A percentile compares a stretch with the other conserved stretches of the same genome.
These are phyloP conservation scores for Melinopterus prodromus DNA, from an alignment of 2,888 invertebrate species.

Conservation along the genomic window DNA sequence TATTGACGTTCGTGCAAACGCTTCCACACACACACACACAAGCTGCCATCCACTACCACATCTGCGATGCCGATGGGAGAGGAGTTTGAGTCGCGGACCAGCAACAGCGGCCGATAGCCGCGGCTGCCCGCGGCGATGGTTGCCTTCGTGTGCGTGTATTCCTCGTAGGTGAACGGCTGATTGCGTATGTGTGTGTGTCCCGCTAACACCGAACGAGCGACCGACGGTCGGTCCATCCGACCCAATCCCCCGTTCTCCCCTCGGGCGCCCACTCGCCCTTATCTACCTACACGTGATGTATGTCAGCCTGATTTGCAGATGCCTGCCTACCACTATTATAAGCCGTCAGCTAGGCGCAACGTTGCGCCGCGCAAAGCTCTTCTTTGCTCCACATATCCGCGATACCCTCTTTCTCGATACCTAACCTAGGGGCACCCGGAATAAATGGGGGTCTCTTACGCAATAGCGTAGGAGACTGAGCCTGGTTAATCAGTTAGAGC, in stretches of 20 bases:
- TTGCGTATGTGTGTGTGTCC: slow-evolving; percentile 27
- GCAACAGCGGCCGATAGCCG: slow-evolving; percentile 62
- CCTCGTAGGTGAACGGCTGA: slow-evolving; percentile 16
- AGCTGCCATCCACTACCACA: background rate
- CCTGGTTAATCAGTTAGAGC: too few relatives aligned
- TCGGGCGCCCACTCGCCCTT: slow-evolving; percentile 45
- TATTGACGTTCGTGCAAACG: background rate
- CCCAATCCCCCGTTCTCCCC: slow-evolving; percentile 31
- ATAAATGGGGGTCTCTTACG: too few relatives aligned
- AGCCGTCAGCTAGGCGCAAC: slow-evolving; percentile 20
- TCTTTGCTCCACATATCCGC: too few relatives aligned
- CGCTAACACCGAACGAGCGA: slow-evolving; percentile 18
- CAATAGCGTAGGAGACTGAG: too few relatives aligned
- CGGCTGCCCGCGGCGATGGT: slow-evolving; percentile 58
- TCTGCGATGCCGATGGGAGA: slow-evolving; percentile 33
- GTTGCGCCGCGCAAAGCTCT: too few relatives aligned
- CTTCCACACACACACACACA: background rate
- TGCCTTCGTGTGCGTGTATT: slow-evolving; percentile 34
- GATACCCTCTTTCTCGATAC: too few relatives aligned
- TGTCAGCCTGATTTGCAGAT: slow-evolving; percentile 43
- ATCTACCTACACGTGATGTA: slow-evolving; percentile 46
- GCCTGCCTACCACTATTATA: slow-evolving; percentile 40
- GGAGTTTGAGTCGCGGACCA: slow-evolving; percentile 57
- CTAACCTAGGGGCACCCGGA: too few relatives aligned
- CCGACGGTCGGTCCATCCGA: slow-evolving; percentile 11